Conservation (phyloP, 2,113 vertebrate genomes). For the Phylloscopus trochilus region DNA sequence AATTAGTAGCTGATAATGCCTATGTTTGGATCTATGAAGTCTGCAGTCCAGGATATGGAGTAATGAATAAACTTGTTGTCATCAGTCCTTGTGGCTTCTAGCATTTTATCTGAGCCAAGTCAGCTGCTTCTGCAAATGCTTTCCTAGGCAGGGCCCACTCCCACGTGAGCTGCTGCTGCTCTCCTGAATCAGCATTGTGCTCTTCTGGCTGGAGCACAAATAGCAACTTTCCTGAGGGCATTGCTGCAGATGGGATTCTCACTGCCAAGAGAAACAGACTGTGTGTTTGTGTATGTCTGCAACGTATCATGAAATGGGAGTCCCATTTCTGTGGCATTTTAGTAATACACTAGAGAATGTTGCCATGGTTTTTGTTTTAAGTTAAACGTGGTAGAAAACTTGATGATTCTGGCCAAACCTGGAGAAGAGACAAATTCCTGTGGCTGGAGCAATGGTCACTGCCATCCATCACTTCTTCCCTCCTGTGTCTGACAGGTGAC, state of each 20-base stretch:
- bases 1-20: neutral
- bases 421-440: neutral
- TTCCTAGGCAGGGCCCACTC: neutral
- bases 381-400: neutral
- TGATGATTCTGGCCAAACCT: neutral
- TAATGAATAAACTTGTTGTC: neutral
- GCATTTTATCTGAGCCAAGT: neutral
- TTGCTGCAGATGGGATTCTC: neutral
- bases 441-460: neutral
- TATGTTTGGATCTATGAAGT: neutral
- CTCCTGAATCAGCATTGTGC: neutral
- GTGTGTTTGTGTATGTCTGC: neutral
- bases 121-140: neutral
- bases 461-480: constrained; percentile 4
- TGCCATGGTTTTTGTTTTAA: neutral
- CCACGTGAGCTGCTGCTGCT: neutral
- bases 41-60: neutral
- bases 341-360: neutral
- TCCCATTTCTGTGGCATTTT: neutral
- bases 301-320: neutral
- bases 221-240: neutral
- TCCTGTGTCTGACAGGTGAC: neutral
- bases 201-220: neutral
- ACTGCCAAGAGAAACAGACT: neutral
- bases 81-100: neutral